phyloP scores from a whole-genome alignment of 1,140 invertebrate genomes.

The Ladona fulva region DNA sequence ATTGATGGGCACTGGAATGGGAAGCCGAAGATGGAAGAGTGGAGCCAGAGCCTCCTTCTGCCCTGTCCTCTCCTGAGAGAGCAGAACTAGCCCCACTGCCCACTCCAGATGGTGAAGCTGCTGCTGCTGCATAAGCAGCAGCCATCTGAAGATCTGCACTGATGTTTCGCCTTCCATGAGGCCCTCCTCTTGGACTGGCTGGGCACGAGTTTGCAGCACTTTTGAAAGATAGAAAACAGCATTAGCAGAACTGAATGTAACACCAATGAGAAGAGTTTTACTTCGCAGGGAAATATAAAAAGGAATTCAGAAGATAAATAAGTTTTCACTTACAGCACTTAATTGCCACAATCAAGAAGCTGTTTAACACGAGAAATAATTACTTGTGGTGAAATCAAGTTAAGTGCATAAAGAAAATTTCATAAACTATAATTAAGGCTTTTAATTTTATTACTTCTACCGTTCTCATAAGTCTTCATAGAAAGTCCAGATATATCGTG shows the following conservation, averaged over 20 bases:
- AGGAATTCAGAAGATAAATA: too few relatives aligned
- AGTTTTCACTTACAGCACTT: too few relatives aligned
- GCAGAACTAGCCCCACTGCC: constrained; percentile 28
- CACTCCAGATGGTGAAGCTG: constrained; percentile 26
- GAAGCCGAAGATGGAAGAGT: not conserved
- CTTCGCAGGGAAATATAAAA: too few relatives aligned
- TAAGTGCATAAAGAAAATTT: too few relatives aligned
- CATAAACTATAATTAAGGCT: too few relatives aligned
- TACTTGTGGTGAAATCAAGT: too few relatives aligned
- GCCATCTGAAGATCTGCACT: constrained; percentile 61
- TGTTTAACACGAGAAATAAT: too few relatives aligned
- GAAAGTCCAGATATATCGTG: too few relatives aligned
- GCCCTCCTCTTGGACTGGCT: constrained; percentile 74
- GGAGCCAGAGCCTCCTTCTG: constrained; percentile 16
- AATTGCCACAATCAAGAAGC: too few relatives aligned
- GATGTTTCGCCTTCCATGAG: constrained; percentile 52
- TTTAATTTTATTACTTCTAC: too few relatives aligned
- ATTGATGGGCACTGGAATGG: not conserved
- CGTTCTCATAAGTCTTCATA: too few relatives aligned
- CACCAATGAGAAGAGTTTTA: too few relatives aligned
- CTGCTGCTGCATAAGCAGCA: constrained; percentile 55
- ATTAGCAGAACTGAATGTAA: constrained; percentile 11
- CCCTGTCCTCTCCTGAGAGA: constrained; percentile 30
- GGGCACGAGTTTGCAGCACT: constrained; percentile 93
- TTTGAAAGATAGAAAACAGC: constrained; percentile 24